phyloP scores from a whole-genome alignment of 2,888 invertebrate species.

The Acrobasis consociella region DNA sequence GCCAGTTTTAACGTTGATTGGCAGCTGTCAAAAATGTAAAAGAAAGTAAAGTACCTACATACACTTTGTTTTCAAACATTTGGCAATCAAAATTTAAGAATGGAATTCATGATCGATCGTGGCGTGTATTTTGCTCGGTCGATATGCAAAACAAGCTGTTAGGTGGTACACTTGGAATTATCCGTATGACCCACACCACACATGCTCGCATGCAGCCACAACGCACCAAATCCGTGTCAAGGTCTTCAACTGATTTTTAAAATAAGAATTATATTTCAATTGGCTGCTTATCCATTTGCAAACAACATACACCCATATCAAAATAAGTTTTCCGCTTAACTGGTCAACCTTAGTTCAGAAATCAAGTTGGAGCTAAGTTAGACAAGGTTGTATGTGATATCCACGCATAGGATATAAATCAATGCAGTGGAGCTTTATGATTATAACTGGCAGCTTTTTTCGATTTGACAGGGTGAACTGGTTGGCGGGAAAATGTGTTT shows the following conservation, averaged over 20 bases:
- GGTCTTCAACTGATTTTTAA: slow-evolving; percentile 74
- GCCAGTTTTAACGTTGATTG: neutral
- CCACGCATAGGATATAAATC: slow-evolving; percentile 37
- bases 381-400: slow-evolving; percentile 23
- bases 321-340: slow-evolving; percentile 16
- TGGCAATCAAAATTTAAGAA: neutral
- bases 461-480: slow-evolving; percentile 42
- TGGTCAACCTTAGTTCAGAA: neutral
- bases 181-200: slow-evolving; percentile 35
- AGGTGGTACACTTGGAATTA: slow-evolving; percentile 19
- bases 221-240: slow-evolving; percentile 68
- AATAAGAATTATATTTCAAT: slow-evolving; percentile 50
- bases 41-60: neutral
- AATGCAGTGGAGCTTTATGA: slow-evolving; percentile 35
- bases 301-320: slow-evolving; percentile 38
- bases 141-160: slow-evolving; percentile 19
- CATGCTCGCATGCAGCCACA: slow-evolving; percentile 48
- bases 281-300: slow-evolving; percentile 30
- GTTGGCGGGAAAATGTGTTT: slow-evolving; percentile 35
- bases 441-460: slow-evolving; percentile 38
- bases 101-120: neutral
- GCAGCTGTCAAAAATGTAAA: neutral
- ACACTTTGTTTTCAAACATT: neutral
- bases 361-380: neutral
- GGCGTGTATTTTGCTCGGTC: slow-evolving; percentile 15